Evolutionary conservation across 2,888 invertebrate species (phyloP).

Genomic region (Netelia inedita): DNA sequence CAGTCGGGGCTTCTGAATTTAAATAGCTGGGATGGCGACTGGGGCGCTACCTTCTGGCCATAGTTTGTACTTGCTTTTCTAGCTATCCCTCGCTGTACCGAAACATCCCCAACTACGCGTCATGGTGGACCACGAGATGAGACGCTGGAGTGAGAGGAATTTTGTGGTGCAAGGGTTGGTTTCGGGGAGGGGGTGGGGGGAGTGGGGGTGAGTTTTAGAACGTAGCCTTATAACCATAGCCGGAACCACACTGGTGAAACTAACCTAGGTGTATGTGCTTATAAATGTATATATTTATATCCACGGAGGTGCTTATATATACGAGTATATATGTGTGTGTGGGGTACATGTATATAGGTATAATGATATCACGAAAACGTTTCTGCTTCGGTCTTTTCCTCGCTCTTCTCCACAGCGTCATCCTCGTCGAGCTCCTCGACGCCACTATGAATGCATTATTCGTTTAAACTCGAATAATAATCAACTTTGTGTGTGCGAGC

Average conservation of each 20-base stretch:
- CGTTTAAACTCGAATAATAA: conserved; percentile 69
- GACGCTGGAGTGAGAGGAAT: conserved; percentile 18
- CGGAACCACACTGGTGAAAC: conserved; percentile 29
- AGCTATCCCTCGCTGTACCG: conserved; percentile 28
- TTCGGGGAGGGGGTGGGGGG: neutral
- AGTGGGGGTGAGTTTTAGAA: conserved; percentile 23
- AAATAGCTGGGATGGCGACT: conserved; percentile 71
- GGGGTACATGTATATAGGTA: neutral
- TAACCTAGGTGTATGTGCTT: neutral
- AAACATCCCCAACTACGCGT: neutral
- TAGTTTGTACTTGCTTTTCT: conserved; percentile 34
- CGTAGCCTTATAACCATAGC: conserved; percentile 36
- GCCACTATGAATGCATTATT: conserved; percentile 68
- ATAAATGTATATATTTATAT: conserved; percentile 6
- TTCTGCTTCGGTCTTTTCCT: neutral
- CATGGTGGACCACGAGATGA: conserved; percentile 33
- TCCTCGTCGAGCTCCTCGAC: conserved; percentile 56
- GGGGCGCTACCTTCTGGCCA: conserved; percentile 50
- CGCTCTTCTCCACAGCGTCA: conserved; percentile 18
- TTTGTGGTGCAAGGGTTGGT: neutral
- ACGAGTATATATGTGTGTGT: conserved; percentile 35
- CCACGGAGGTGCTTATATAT: conserved; percentile 4
- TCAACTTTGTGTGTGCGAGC: conserved; percentile 46
- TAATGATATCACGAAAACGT: neutral
- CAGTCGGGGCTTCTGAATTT: conserved; percentile 77